Evolutionary conservation across 2,888 invertebrate genomes (phyloP).

Genomic region (Rhabditophanes sp.): DNA sequence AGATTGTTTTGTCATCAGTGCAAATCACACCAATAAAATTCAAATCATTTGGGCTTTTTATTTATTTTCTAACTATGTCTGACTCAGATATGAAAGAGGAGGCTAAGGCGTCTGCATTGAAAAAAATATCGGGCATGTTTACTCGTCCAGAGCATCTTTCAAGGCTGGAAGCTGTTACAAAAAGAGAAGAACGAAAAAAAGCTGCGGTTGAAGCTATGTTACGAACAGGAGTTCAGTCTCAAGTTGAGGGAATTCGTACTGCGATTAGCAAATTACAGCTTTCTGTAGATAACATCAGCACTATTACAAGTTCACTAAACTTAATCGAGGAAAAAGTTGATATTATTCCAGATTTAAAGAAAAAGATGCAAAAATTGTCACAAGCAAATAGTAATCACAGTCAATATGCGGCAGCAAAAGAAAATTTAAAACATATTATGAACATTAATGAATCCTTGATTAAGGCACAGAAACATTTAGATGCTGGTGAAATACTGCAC

Average conservation of each 20-base stretch:
- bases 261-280: conserved; percentile 75
- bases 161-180: conserved; percentile 53
- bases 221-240: conserved; percentile 95
- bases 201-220: conserved; percentile 80
- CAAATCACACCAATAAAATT: too few species aligned
- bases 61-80: too few species aligned
- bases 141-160: conserved; percentile 72
- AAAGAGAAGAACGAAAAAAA: conserved; percentile 49
- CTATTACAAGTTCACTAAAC: conserved; percentile 54
- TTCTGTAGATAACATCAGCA: conserved; percentile 64
- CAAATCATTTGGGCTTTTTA: too few species aligned
- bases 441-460: conserved; percentile 88
- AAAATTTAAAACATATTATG: conserved; percentile 91
- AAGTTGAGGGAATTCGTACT: conserved; percentile 82
- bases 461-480: conserved; percentile 60
- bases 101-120: conserved; percentile 23
- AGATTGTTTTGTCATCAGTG: too few species aligned
- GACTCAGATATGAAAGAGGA: too few species aligned
- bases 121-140: conserved; percentile 30
- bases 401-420: conserved; percentile 85
- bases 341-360: conserved; percentile 63
- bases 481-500: conserved; percentile 78
- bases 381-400: conserved; percentile 86
- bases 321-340: conserved; percentile 52
- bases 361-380: conserved; percentile 65